Evolutionary conservation across 2,888 invertebrate genomes (phyloP), one percentile per base, ranked within the genome.

Genomic region (Serripes groenlandicus): DNA sequence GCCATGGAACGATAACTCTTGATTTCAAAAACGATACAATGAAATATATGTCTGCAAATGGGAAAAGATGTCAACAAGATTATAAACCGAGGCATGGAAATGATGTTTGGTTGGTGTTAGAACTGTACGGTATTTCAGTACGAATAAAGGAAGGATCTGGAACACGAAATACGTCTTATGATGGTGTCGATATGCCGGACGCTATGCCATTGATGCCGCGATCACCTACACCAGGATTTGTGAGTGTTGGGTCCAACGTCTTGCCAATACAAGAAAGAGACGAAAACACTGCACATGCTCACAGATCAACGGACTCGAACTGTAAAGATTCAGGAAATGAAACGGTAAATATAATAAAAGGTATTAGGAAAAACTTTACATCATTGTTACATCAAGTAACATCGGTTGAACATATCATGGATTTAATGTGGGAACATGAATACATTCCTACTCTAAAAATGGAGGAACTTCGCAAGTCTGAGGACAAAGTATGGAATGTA

Each of bases 101-200:
- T 23, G 37, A 58, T 56, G 23, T 80, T 1, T 80, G 83, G 79
- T 56, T 83, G 11, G 83, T 74, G 21, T 49, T 74, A 54, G 79
- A 83, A 35, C 58, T 83, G 15, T 83, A 83, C 32, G 83, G 83
- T 35, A 66, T 83, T 3, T 60, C 32, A 11, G 35, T 75, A 5
- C 30, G 26, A 28, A 32, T 56, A 11, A 34, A 11, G 15, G 11
- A 49, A 69, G 5, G 1, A 30, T 30, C 28, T 32, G 15, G 3
- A 56, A 56, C 21, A 3, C 18, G 26, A 26, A n/a, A n/a, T n/a
- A n/a, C n/a, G n/a, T n/a, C n/a, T n/a, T n/a, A n/a, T n/a, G n/a
- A n/a, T n/a, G 66, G 42, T 1, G 1, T 42, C 1, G 66, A 66
- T 42, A 42, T 34, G 42, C 30, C 34, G 0, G 66, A 66, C 28